Evolutionary conservation across 2,113 vertebrate genomes (phyloP).

Genomic region (Dasyurus viverrinus): DNA sequence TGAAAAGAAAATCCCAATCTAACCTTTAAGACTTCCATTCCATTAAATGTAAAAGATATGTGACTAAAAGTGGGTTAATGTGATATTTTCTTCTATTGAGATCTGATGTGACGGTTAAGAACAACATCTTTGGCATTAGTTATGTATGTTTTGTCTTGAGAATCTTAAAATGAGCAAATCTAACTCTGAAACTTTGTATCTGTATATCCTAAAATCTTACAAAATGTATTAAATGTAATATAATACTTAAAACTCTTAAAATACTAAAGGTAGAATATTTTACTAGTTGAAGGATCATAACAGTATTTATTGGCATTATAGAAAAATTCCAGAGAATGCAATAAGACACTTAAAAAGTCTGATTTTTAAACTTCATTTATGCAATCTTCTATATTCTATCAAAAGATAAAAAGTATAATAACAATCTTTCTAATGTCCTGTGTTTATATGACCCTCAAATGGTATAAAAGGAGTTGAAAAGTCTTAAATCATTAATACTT

Average conservation of each 20-base stretch:
- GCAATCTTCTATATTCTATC: no score
- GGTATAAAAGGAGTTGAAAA: neutral
- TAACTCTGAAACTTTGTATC: neutral
- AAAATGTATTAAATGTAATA: neutral
- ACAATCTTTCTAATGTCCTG: no score
- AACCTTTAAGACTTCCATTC: neutral
- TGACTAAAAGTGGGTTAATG: neutral
- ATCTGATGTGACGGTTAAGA: neutral
- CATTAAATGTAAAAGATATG: neutral
- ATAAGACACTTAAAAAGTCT: no score
- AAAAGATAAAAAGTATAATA: no score
- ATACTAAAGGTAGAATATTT: no score
- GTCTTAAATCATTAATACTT: neutral
- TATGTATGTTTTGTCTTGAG: neutral
- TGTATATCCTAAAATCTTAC: neutral
- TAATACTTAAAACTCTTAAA: neutral
- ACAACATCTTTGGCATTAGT: neutral
- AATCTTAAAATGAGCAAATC: neutral
- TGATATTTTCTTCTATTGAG: neutral
- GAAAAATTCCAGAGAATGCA: neutral
- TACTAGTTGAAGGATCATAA: neutral
- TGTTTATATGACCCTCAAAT: no score
- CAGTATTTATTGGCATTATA: neutral
- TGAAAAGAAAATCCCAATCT: neutral
- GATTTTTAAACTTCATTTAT: no score